Conservation (phyloP, 2,888 invertebrate species). For the Sphecodes monilicornis region DNA sequence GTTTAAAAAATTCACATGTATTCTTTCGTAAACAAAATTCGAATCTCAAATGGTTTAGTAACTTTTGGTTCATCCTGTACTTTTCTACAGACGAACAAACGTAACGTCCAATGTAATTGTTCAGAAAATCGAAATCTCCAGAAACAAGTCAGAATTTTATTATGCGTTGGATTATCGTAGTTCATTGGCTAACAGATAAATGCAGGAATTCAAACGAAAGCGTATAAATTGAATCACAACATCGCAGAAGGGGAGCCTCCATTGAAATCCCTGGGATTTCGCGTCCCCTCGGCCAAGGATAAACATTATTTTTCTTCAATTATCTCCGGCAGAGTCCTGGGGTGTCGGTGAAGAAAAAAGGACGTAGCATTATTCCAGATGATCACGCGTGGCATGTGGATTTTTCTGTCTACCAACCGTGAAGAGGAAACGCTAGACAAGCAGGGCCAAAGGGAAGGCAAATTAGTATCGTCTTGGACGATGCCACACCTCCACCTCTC, state of each 20-base stretch:
- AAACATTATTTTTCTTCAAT: constrained; percentile 48
- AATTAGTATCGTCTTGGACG: constrained; percentile 67
- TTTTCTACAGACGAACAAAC: neutral
- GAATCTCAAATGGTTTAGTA: neutral
- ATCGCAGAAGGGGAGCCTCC: neutral
- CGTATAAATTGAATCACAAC: constrained; percentile 32
- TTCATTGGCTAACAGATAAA: neutral
- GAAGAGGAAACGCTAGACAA: constrained; percentile 64
- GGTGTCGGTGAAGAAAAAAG: neutral
- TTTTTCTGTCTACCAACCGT: constrained; percentile 54
- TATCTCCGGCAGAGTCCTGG: constrained; percentile 17
- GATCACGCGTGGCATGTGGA: constrained; percentile 2
- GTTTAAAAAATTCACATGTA: neutral
- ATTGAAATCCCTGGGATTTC: constrained; percentile 24
- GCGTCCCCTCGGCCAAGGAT: constrained; percentile 9
- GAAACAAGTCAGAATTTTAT: neutral
- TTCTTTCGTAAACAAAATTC: neutral
- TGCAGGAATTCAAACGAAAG: neutral
- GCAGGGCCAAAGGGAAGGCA: constrained; percentile 37
- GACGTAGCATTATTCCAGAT: constrained; percentile 3
- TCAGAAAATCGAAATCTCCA: neutral
- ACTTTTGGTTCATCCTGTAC: neutral
- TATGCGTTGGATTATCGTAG: neutral
- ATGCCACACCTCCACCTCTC: constrained; percentile 64
- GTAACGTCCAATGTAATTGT: neutral